phyloP scores from a whole-genome alignment of 2,113 vertebrate genomes.

The Apteryx owenii region DNA sequence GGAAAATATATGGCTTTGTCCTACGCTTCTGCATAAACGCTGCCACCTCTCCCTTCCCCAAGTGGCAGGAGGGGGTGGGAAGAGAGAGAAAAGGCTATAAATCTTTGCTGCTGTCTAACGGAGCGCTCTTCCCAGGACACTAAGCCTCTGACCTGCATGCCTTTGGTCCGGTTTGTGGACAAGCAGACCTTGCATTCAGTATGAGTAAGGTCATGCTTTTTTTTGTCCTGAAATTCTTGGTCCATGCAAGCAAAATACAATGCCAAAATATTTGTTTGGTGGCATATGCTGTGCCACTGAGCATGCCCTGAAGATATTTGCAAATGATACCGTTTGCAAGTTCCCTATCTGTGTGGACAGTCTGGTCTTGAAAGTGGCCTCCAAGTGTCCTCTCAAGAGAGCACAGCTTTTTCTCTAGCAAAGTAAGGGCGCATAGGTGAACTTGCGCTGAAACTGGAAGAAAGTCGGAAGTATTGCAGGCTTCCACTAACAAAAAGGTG shows the following conservation, averaged over 20 bases:
- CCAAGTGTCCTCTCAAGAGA: neutral
- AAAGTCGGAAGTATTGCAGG: neutral
- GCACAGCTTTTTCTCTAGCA: neutral
- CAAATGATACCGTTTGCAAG: neutral
- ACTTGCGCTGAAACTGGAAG: neutral
- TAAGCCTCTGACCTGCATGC: neutral
- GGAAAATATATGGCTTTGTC: neutral
- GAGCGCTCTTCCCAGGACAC: neutral
- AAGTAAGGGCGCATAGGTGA: neutral
- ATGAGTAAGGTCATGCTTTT: neutral
- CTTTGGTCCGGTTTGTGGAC: neutral
- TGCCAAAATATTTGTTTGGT: accelerated
- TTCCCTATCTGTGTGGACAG: neutral
- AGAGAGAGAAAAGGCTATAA: neutral
- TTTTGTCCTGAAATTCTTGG: neutral
- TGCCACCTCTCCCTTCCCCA: neutral
- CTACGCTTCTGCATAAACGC: neutral
- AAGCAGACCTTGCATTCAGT: neutral
- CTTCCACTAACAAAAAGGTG: neutral
- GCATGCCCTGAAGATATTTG: neutral
- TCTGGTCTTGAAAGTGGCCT: neutral
- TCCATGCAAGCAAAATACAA: neutral
- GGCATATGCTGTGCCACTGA: neutral
- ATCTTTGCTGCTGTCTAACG: neutral
- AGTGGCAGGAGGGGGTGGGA: no score